These are phyloP conservation scores for Xiphydria camelus DNA, from an alignment of 2,888 invertebrate genomes.

Conservation along the genomic window DNA sequence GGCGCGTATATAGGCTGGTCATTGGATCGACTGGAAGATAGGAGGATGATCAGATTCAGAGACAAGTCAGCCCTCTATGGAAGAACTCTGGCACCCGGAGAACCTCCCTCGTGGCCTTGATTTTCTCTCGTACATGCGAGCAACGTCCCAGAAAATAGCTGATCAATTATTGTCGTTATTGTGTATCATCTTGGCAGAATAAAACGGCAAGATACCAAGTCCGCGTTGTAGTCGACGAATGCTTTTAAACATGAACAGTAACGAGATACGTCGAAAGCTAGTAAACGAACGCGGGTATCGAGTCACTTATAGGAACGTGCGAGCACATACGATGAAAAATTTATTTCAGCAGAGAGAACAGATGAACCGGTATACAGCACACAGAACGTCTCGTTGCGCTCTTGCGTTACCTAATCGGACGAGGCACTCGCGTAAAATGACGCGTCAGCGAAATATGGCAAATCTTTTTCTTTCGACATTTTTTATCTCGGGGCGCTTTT, in stretches of 20 bases:
- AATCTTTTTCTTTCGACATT: constrained; percentile 39
- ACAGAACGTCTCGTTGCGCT: too few relatives aligned
- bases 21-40: constrained; percentile 71
- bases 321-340: too few relatives aligned
- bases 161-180: neutral
- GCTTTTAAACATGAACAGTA: too few relatives aligned
- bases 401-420: neutral
- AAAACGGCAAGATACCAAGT: too few relatives aligned
- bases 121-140: constrained; percentile 4
- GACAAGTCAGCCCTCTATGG: constrained; percentile 82
- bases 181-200: constrained; percentile 1
- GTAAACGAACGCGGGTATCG: too few relatives aligned
- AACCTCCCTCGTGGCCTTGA: constrained; percentile 76
- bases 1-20: too few relatives aligned
- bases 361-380: too few relatives aligned
- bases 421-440: neutral
- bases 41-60: constrained; percentile 72
- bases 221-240: too few relatives aligned
- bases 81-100: constrained; percentile 66
- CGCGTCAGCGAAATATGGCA: constrained; percentile 41
- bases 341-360: too few relatives aligned
- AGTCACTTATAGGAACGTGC: too few relatives aligned
- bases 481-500: constrained; percentile 32
- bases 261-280: too few relatives aligned
- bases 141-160: constrained; percentile 3